phyloP scores from a whole-genome alignment of 2,888 invertebrate species.

The Strigamia maritima region DNA sequence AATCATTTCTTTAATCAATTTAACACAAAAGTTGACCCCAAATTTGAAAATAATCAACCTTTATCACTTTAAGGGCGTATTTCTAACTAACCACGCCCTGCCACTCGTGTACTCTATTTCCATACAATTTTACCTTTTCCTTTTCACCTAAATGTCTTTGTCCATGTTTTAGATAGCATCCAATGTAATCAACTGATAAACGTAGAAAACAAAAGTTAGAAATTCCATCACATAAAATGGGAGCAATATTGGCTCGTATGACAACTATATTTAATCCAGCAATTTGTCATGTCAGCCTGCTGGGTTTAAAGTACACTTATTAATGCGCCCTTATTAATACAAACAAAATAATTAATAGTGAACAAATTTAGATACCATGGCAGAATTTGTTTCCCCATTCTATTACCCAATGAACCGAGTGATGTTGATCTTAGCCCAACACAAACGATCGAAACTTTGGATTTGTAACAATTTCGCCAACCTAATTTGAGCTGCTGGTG shows the following conservation, averaged over 20 bases:
- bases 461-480: conserved; percentile 1
- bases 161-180: not conserved
- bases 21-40: not conserved
- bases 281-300: not conserved
- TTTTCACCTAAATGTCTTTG: not conserved
- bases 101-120: not conserved
- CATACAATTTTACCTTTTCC: not conserved
- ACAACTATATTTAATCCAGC: not conserved
- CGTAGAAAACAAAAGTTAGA: not conserved
- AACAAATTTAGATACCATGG: not conserved
- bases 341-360: not conserved
- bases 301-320: not conserved
- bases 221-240: not conserved
- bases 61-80: not conserved
- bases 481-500: conserved; percentile 1
- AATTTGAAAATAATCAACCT: not conserved
- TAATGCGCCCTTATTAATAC: conserved; percentile 1
- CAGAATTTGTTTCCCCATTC: not conserved
- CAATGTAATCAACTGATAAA: not conserved
- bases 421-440: conserved; percentile 10
- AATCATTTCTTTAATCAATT: not conserved
- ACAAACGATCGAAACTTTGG: conserved; percentile 15
- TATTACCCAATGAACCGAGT: not conserved
- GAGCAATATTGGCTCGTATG: not conserved
- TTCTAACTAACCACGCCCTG: conserved; percentile 30